Base-by-base conservation (phyloP, 2,797 vertebrate genomes). In the Chanos chanos region DNA sequence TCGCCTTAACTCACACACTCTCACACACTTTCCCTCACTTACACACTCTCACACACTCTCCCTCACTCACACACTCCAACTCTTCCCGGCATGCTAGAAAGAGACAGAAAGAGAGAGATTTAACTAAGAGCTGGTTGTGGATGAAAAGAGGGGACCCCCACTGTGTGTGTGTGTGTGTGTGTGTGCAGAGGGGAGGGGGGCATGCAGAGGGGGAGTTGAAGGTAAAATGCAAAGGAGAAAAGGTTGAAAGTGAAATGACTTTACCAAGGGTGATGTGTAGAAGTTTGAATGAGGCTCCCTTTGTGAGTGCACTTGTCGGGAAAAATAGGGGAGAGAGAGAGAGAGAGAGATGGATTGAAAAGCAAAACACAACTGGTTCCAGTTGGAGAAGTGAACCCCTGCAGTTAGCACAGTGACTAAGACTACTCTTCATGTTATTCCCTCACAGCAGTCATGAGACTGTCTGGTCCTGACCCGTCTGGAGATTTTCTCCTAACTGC, bases 201-300 rank as follows among this genome's bases (percentile, higher is more conserved):
- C n/a, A n/a, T n/a, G n/a, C n/a, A 31, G 28, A 31, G 6, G 25
- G 27, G 2, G 55, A 58, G 44, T 63, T 62, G 52, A 18, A 54
- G 10, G 3, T 37, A 24, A 7, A 52, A 58, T 45, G 25, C 43
- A 39, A 45, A 15, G 21, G 21, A 12, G 19, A 55, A 55, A 22
- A 44, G 41, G 33, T 13, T 37, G 52, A 33, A 60, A 55, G 30
- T 53, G 15, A 47, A 12, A 33, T 65, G 66, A 66, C 57, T 61
- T 73, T 53, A 68, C 57, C 43, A 49, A 53, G 65, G 37, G 36
- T n/a, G 15, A 37, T 4, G 12, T 2, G 24, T 16, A 52, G 39
- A 59, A 52, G 39, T 21, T 33, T 34, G 33, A 40, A 51, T 28
- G 36, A 21, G 34, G n/a, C 5, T n/a, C n/a, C n/a, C n/a, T 15